Base-by-base conservation (phyloP, 2,113 vertebrate species). In the Passer domesticus region DNA sequence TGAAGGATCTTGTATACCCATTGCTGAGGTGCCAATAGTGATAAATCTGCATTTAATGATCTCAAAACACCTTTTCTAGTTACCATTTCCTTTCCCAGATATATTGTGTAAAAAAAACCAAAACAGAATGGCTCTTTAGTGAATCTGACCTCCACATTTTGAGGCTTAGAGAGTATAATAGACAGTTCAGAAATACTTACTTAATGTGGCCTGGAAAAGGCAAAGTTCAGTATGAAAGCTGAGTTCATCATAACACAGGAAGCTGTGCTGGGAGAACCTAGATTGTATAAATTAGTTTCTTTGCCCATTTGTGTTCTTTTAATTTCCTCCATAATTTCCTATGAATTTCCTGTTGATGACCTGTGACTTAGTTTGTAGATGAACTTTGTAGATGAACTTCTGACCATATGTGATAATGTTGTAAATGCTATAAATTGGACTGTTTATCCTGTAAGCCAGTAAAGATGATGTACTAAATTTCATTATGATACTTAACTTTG, bases 271-370 rank as follows among this genome's bases (percentile, higher is more conserved):
- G 67, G 53, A 88, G 44, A 91, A 53, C 55, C 70, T 69, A 93
- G 81, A 87, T 89, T 86, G 73, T 90, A 72, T 96, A 93, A 95
- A 94, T 87, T 68, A 68, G 14, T 93, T 93, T 85, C 35, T 64
- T 23, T 95, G 28, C 74, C 80, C 52, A 17, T 88, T 91, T 94
- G 74, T 83, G 72, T 89, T 93, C 62, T 76, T 96, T 96, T 91
- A 33, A 94, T 94, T 94, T 96, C 93, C 91, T 79, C 41, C 87
- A 81, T 94, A 81, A 88, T 95, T 96, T 96, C 94, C 83, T 89
- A 92, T 88, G 91, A 84, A 96, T 95, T 96, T 95, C 92, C 93
- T 93, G 88, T 73, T 90, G 80, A 93, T 90, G 90, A 90, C 90
- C 87, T 92, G 46, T 44, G 80, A 95, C 93, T 83, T 87, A 24